These are phyloP conservation scores for Bradypodion ventrale DNA, from an alignment of 2,797 vertebrate species.

Conservation along the genomic window DNA sequence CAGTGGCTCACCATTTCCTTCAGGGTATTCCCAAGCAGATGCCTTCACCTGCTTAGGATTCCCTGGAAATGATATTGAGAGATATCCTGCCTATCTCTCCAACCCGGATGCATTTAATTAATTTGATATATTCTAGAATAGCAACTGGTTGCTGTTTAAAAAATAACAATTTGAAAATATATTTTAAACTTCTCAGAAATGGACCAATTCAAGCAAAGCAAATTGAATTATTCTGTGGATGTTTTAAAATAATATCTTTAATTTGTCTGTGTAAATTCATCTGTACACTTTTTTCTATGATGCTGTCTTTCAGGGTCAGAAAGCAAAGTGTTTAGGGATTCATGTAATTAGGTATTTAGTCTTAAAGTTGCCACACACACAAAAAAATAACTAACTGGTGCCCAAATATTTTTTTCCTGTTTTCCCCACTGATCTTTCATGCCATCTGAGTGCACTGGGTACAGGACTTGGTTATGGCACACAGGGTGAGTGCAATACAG, in stretches of 20 bases:
- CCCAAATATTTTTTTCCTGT: no score
- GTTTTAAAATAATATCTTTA: conserved; percentile 43
- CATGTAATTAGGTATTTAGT: conserved; percentile 22
- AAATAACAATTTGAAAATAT: conserved; percentile 17
- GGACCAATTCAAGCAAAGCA: not conserved
- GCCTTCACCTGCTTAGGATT: no score
- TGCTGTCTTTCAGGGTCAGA: conserved; percentile 51
- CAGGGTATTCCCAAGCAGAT: no score
- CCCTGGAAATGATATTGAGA: no score
- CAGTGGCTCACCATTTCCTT: no score
- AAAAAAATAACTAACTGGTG: no score
- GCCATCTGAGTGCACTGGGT: not conserved
- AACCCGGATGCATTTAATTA: conserved; percentile 20
- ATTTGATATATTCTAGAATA: conserved; percentile 31
- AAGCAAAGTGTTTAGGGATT: conserved; percentile 38
- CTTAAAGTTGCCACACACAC: not conserved
- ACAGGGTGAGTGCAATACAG: no score
- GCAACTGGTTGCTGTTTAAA: conserved; percentile 31
- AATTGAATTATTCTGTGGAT: conserved; percentile 28
- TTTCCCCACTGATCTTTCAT: not conserved
- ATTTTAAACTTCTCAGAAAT: conserved; percentile 27
- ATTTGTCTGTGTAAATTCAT: conserved; percentile 48
- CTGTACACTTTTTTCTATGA: conserved; percentile 34
- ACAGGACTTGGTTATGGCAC: not conserved
- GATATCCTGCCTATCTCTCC: no score